Conservation (phyloP, 2,113 vertebrate species). For the Osmerus eperlanus region DNA sequence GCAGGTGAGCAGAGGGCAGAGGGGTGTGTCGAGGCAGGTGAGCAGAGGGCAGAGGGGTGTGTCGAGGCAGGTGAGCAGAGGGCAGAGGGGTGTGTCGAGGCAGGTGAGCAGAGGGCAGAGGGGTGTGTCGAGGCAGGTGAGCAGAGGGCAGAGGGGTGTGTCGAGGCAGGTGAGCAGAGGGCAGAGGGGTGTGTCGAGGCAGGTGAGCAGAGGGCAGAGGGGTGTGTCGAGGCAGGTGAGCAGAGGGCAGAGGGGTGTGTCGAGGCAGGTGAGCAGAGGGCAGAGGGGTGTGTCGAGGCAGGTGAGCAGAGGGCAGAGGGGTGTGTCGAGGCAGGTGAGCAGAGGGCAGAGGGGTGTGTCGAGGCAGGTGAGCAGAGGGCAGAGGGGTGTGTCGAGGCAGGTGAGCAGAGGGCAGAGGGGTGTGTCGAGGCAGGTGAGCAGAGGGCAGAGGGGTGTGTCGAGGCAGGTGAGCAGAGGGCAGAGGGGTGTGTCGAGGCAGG, state of each 20-base stretch:
- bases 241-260: neutral
- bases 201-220: neutral
- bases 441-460: constrained; percentile 1
- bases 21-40: neutral
- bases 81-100: constrained; percentile 7
- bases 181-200: constrained; percentile 5
- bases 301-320: neutral
- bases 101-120: neutral
- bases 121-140: neutral
- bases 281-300: constrained; percentile 6
- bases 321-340: neutral
- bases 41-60: neutral
- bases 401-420: neutral
- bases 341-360: constrained; percentile 3
- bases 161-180: neutral
- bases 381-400: constrained; percentile 3
- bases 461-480: neutral
- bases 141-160: neutral
- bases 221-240: neutral
- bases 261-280: neutral
- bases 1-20: neutral
- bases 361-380: neutral
- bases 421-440: neutral
- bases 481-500: constrained; percentile 1
- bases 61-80: neutral